Percentiles rank a stretch among this genome's conserved stretches.
Conservation (phyloP, 2,888 invertebrate species). For the Desoria tigrina region DNA sequence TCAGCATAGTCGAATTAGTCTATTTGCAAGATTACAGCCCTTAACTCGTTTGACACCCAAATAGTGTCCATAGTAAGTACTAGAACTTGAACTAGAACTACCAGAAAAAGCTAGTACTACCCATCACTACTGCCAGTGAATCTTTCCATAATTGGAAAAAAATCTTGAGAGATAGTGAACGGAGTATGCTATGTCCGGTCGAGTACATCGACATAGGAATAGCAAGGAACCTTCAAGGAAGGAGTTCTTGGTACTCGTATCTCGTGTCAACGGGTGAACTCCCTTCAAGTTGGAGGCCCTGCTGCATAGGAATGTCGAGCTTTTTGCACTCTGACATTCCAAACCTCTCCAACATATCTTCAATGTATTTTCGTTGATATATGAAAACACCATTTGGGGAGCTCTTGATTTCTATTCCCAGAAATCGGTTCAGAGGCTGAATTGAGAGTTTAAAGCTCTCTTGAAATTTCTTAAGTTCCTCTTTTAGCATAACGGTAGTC, state of each 20-base stretch:
- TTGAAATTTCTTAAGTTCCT: constrained; percentile 1
- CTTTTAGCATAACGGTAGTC: not conserved
- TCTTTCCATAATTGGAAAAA: not conserved
- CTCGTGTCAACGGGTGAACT: not conserved
- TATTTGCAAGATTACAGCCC: too few species aligned
- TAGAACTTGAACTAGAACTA: too few species aligned
- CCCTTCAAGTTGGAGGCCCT: not conserved
- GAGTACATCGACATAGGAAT: constrained; percentile 40
- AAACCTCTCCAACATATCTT: constrained; percentile 20
- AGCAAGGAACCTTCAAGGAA: constrained; percentile 50
- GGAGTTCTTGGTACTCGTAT: too few species aligned
- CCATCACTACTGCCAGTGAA: too few species aligned
- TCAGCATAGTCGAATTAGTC: too few species aligned
- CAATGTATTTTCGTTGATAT: constrained; percentile 22
- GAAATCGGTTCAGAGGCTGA: constrained; percentile 9
- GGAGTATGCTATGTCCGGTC: constrained; percentile 50
- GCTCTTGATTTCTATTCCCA: constrained; percentile 37
- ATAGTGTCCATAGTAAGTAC: too few species aligned
- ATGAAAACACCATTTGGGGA: constrained; percentile 28
- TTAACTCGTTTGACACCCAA: too few species aligned
- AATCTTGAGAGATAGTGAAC: too few species aligned
- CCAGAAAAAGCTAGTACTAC: too few species aligned
- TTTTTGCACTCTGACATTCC: constrained; percentile 31
- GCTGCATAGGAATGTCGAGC: constrained; percentile 25
- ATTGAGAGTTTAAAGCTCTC: constrained; percentile 20